Evolutionary conservation across 2,797 vertebrate genomes (phyloP).

Genomic region (Sebastes vulpes): DNA sequence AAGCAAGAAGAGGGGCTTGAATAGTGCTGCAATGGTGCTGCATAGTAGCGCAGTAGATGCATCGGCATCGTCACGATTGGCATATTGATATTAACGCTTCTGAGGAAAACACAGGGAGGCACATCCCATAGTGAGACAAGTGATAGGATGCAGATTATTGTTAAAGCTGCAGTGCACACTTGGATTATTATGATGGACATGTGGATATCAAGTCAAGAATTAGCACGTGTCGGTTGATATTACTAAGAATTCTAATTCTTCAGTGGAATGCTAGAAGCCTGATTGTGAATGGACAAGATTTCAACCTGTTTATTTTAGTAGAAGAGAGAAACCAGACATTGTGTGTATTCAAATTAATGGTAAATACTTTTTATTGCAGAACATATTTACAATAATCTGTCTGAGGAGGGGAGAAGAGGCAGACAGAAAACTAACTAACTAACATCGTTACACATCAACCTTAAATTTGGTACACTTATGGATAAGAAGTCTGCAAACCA

Average conservation of each 20-base stretch:
- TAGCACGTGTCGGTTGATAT: not conserved
- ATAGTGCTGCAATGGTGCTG: not conserved
- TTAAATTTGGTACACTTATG: not conserved
- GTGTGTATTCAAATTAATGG: not conserved
- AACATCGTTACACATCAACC: not conserved
- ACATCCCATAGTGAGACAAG: not conserved
- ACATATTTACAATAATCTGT: not conserved
- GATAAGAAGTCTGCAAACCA: not conserved
- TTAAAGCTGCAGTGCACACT: not conserved
- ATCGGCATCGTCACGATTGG: not conserved
- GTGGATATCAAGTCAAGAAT: not conserved
- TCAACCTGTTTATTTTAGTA: not conserved
- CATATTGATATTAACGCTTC: not conserved
- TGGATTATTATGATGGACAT: not conserved
- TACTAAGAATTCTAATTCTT: not conserved
- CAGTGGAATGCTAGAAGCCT: constrained; percentile 14
- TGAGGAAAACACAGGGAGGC: not conserved
- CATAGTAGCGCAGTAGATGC: not conserved
- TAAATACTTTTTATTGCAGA: not conserved
- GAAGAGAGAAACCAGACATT: not conserved
- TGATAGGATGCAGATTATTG: constrained; percentile 1
- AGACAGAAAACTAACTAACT: not conserved
- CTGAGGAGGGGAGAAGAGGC: not conserved
- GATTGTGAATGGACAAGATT: constrained; percentile 7
- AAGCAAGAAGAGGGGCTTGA: not conserved